Evolutionary conservation across 2,888 invertebrate genomes (phyloP).

Genomic region (Elysia crispata): DNA sequence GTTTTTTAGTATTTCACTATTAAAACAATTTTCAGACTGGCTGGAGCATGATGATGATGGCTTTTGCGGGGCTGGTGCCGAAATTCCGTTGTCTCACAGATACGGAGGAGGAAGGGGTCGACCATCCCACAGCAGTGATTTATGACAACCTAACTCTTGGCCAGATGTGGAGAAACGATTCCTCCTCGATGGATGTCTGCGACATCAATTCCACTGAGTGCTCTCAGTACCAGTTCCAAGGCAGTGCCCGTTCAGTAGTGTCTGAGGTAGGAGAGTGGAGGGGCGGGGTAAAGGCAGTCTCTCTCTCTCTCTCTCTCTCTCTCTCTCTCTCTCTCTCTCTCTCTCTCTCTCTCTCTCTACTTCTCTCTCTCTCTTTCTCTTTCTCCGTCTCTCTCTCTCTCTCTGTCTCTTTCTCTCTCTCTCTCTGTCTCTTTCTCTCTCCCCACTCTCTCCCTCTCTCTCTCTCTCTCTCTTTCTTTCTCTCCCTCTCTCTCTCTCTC

Average conservation of each 20-base stretch:
- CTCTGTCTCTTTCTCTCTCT: neutral
- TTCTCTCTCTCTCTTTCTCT: neutral
- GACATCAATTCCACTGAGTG: neutral
- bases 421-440: neutral
- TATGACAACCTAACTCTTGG: too few species aligned
- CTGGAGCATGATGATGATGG: slow-evolving; percentile 9
- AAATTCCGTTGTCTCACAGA: neutral
- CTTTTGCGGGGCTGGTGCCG: neutral
- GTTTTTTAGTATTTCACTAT: too few species aligned
- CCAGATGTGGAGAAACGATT: too few species aligned
- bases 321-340: too few species aligned
- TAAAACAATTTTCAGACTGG: neutral
- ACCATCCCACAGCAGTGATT: neutral
- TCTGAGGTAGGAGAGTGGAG: neutral
- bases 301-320: neutral
- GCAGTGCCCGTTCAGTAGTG: neutral
- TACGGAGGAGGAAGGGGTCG: neutral
- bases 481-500: too few species aligned
- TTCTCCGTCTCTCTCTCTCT: slow-evolving; percentile 4
- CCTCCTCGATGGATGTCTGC: neutral
- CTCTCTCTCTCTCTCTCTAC: neutral
- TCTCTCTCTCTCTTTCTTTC: neutral
- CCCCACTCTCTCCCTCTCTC: neutral
- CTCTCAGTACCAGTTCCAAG: neutral
- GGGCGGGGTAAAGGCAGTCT: too few species aligned